These are phyloP conservation scores for Trypoxylon attenuatum DNA, from an alignment of 2,888 invertebrate species.

Conservation along the genomic window DNA sequence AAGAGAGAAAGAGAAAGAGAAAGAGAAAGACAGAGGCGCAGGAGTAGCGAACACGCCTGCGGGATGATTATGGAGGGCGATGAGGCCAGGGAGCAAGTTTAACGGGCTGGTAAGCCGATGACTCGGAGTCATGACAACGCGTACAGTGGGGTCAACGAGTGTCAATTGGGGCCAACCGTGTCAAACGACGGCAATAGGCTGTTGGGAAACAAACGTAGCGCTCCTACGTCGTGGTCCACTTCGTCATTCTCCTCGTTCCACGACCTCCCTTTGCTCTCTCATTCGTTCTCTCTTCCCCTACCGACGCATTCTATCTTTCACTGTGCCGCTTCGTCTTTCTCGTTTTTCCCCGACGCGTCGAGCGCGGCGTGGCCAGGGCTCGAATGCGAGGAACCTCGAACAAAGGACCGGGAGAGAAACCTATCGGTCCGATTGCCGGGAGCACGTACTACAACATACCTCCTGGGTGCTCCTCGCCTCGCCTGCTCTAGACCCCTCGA, in stretches of 20 bases:
- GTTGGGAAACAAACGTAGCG: constrained; percentile 71
- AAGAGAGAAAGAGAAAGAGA: background rate
- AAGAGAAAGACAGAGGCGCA: background rate
- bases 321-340: background rate
- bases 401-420: background rate
- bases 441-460: too few relatives aligned
- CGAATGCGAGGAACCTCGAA: background rate
- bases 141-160: constrained; percentile 70
- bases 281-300: background rate
- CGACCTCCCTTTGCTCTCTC: background rate
- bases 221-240: constrained; percentile 9
- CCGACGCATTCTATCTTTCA: background rate
- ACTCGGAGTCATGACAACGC: constrained; percentile 73
- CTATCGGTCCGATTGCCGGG: background rate
- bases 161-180: constrained; percentile 72
- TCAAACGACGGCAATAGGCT: constrained; percentile 71
- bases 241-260: constrained; percentile 2
- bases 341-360: background rate
- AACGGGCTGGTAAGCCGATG: constrained; percentile 72
- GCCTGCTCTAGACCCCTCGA: too few relatives aligned
- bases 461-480: too few relatives aligned
- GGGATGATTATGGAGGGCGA: constrained; percentile 62
- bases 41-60: constrained; percentile 25
- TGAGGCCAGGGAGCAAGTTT: constrained; percentile 70
- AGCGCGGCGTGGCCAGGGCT: too few relatives aligned